A percentile compares a stretch with the other conserved stretches of the same genome.
Conservation (phyloP, 2,797 vertebrate genomes). For the Harpagifer antarcticus region DNA sequence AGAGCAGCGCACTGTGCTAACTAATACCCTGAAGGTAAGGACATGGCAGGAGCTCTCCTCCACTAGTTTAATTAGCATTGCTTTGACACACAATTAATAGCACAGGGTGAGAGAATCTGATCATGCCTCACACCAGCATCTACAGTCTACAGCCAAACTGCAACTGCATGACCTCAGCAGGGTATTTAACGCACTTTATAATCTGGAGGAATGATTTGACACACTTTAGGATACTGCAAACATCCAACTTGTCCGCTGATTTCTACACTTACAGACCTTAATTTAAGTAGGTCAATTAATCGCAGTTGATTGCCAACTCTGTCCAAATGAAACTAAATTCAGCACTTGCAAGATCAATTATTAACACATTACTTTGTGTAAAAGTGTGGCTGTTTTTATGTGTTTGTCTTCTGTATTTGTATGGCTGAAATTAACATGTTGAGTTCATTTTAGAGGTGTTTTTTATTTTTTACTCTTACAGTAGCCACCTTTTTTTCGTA, state of each 20-base stretch:
- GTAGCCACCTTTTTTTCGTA: too few species aligned
- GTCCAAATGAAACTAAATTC: too few species aligned
- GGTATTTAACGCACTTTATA: neutral
- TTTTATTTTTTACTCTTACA: too few species aligned
- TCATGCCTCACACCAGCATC: slow-evolving; percentile 50
- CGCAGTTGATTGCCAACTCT: too few species aligned
- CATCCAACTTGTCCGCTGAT: neutral
- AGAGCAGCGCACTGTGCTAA: slow-evolving; percentile 61
- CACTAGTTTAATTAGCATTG: slow-evolving; percentile 67
- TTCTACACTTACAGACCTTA: neutral
- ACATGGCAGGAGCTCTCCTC: slow-evolving; percentile 68
- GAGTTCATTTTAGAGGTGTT: neutral
- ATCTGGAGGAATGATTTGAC: neutral
- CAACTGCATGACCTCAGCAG: neutral
- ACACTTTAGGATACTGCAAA: neutral
- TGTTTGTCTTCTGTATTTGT: neutral
- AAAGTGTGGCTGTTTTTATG: too few species aligned
- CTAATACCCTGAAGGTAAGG: slow-evolving; percentile 76
- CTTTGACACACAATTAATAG: slow-evolving; percentile 74
- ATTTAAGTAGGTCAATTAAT: too few species aligned
- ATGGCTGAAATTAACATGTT: neutral
- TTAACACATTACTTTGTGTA: too few species aligned
- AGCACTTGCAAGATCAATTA: too few species aligned
- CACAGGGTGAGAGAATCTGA: slow-evolving; percentile 60
- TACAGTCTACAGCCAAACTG: slow-evolving; percentile 3